Percentiles rank a stretch among this genome's conserved stretches.
phyloP scores from a whole-genome alignment of 1,140 invertebrate genomes.

The Drosophila nasuta region DNA sequence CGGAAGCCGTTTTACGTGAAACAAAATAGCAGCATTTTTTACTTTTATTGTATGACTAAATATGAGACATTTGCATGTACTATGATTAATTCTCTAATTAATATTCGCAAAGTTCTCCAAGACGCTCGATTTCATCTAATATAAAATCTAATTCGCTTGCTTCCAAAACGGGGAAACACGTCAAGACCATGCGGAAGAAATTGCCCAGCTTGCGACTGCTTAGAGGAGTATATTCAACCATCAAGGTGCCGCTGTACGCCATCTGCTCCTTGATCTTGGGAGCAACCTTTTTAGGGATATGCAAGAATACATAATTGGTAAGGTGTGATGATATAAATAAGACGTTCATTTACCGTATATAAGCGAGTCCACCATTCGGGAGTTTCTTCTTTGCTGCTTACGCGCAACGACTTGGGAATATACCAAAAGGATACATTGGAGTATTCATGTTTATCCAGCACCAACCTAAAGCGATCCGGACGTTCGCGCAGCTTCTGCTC shows the following conservation, averaged over 20 bases:
- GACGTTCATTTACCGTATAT: conserved; percentile 85
- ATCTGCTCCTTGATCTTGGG: conserved; percentile 93
- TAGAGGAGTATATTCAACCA: conserved; percentile 95
- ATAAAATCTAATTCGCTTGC: conserved; percentile 68
- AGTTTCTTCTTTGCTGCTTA: conserved; percentile 85
- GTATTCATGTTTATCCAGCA: conserved; percentile 88
- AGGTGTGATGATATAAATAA: background rate
- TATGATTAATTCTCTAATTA: conserved; percentile 2
- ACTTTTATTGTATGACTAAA: conserved; percentile 3
- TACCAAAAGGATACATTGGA: conserved; percentile 98
- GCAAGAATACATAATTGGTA: background rate
- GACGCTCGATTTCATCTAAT: conserved; percentile 75
- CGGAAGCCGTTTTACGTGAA: conserved; percentile 72
- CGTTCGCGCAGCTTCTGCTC: conserved; percentile 84
- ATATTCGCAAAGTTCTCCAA: conserved; percentile 64
- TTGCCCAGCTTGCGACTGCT: conserved; percentile 88
- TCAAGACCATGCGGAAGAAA: conserved; percentile 95
- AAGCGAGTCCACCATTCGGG: conserved; percentile 89
- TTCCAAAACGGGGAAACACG: conserved; percentile 89
- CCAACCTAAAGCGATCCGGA: conserved; percentile 87
- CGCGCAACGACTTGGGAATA: conserved; percentile 91
- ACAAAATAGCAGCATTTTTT: conserved; percentile 23
- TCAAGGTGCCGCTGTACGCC: conserved; percentile 90
- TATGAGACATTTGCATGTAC: background rate
- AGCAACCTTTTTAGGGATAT: conserved; percentile 87